Conservation (phyloP, 2,113 vertebrate genomes). For the Lepus americanus region DNA sequence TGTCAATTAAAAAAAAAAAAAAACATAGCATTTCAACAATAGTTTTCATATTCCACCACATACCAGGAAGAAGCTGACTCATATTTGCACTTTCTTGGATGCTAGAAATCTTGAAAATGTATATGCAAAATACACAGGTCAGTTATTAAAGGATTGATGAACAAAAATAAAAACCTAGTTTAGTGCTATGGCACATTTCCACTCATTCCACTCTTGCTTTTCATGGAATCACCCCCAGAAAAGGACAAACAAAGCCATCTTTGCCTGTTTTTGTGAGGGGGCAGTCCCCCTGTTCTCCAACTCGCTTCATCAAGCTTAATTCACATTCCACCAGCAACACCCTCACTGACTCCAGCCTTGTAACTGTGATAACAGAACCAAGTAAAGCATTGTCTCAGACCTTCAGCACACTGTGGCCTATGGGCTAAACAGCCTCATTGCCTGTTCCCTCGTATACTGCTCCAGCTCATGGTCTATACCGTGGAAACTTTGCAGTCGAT, state of each 20-base stretch:
- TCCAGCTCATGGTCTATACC: background rate
- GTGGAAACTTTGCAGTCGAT: background rate
- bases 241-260: background rate
- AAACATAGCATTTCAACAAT: background rate
- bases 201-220: background rate
- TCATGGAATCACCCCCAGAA: background rate
- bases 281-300: background rate
- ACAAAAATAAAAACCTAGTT: background rate
- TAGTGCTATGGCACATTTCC: background rate
- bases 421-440: too few species aligned
- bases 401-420: background rate
- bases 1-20: background rate
- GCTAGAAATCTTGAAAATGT: background rate
- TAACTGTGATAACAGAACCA: background rate
- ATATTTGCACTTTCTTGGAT: background rate
- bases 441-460: background rate
- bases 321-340: background rate
- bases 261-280: background rate
- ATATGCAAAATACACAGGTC: background rate
- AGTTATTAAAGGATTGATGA: background rate
- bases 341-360: background rate
- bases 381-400: background rate
- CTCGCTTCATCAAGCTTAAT: background rate
- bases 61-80: background rate
- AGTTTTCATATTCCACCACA: background rate